A percentile compares a stretch with the other conserved stretches of the same genome.
Conservation (phyloP, 2,113 vertebrate species). For the Pedetes capensis region DNA sequence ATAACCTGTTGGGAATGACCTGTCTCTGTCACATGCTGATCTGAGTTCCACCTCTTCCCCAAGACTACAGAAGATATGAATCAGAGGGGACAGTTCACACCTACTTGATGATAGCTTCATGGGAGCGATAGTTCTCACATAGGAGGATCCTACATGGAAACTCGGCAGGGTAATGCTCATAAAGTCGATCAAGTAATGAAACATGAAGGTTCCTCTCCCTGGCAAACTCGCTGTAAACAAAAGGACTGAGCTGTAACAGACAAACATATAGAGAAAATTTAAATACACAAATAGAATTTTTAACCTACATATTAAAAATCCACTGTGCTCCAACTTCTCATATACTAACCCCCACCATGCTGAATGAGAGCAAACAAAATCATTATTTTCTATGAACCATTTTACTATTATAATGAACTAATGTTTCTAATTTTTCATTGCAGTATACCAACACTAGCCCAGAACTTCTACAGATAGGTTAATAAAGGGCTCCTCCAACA, state of each 20-base stretch:
- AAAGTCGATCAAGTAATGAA: conserved; percentile 96
- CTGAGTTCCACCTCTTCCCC: background rate
- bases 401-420: background rate
- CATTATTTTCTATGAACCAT: background rate
- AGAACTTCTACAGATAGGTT: background rate
- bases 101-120: conserved; percentile 99
- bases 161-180: conserved; percentile 97
- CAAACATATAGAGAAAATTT: conserved; percentile 79
- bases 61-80: conserved; percentile 59
- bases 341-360: background rate
- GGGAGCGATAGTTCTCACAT: conserved; percentile 99
- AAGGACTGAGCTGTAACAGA: conserved; percentile 96
- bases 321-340: background rate
- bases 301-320: conserved; percentile 87
- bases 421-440: background rate
- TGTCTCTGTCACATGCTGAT: background rate
- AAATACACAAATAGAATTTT: conserved; percentile 48
- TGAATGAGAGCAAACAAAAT: background rate
- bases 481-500: background rate
- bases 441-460: background rate
- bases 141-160: conserved; percentile 98
- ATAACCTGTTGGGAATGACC: background rate
- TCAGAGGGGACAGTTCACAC: conserved; percentile 86
- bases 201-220: conserved; percentile 97
- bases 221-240: conserved; percentile 99